These are phyloP conservation scores for Tapirus indicus DNA, from an alignment of 2,797 vertebrate genomes.

Conservation along the genomic window DNA sequence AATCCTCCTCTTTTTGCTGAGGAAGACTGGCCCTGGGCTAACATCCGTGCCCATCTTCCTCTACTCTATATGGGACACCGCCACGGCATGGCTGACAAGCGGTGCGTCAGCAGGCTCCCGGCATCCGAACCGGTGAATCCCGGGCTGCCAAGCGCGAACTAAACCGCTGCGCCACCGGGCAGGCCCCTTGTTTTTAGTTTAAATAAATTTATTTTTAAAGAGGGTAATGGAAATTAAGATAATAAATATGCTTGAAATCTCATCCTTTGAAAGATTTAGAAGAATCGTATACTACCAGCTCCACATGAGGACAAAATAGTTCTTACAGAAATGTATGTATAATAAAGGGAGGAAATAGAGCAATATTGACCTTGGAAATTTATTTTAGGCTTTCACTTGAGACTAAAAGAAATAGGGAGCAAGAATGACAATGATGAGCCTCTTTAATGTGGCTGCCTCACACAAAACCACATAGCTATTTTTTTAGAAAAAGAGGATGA, in stretches of 20 bases:
- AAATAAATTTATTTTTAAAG: too few relatives aligned
- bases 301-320: not conserved
- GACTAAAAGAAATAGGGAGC: not conserved
- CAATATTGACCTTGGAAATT: not conserved
- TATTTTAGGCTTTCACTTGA: not conserved
- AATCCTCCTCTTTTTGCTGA: too few relatives aligned
- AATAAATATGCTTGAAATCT: not conserved
- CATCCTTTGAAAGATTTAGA: not conserved
- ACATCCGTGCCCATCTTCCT: too few relatives aligned
- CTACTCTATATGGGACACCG: too few relatives aligned
- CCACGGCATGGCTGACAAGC: too few relatives aligned
- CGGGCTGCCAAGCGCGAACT: too few relatives aligned
- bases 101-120: too few relatives aligned
- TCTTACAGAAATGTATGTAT: not conserved
- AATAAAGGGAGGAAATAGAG: not conserved
- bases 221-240: not conserved
- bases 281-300: not conserved
- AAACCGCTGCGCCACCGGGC: too few relatives aligned
- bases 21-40: too few relatives aligned
- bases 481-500: not conserved
- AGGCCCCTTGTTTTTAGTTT: too few relatives aligned
- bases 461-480: not conserved
- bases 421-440: not conserved
- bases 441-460: not conserved
- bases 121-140: too few relatives aligned